Conservation (phyloP, 2,888 invertebrate genomes). For the Opisthograptis luteolata region DNA sequence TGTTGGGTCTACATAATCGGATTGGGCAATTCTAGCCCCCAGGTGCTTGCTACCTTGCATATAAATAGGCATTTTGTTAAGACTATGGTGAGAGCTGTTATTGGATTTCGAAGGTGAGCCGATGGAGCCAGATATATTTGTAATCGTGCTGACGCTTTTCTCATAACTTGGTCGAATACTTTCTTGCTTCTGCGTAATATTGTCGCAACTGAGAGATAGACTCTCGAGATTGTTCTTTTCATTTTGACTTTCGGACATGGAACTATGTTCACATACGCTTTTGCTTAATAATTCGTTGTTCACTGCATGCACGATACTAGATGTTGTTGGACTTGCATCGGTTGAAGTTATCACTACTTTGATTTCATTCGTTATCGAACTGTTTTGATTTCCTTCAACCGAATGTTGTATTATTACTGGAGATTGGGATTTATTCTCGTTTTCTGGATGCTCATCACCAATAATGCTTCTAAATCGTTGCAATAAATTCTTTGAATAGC, state of each 20-base stretch:
- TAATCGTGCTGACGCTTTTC: constrained; percentile 68
- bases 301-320: constrained; percentile 52
- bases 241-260: constrained; percentile 66
- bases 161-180: constrained; percentile 57
- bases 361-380: constrained; percentile 58
- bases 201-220: constrained; percentile 73
- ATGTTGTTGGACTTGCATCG: constrained; percentile 63
- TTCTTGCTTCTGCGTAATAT: constrained; percentile 62
- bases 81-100: constrained; percentile 69
- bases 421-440: constrained; percentile 59
- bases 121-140: constrained; percentile 57
- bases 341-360: constrained; percentile 73
- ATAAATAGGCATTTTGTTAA: constrained; percentile 84
- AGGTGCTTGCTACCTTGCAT: constrained; percentile 92
- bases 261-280: constrained; percentile 70
- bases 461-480: constrained; percentile 80
- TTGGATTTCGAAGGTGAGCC: constrained; percentile 68
- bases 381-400: constrained; percentile 50
- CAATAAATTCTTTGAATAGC: constrained; percentile 75
- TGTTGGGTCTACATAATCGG: constrained; percentile 93
- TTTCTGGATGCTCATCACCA: constrained; percentile 75
- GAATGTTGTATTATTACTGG: constrained; percentile 38
- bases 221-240: constrained; percentile 70
- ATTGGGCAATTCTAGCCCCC: constrained; percentile 94
- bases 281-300: constrained; percentile 66